phyloP scores from a whole-genome alignment of 2,113 vertebrate species.

The Phaethornis superciliosus region DNA sequence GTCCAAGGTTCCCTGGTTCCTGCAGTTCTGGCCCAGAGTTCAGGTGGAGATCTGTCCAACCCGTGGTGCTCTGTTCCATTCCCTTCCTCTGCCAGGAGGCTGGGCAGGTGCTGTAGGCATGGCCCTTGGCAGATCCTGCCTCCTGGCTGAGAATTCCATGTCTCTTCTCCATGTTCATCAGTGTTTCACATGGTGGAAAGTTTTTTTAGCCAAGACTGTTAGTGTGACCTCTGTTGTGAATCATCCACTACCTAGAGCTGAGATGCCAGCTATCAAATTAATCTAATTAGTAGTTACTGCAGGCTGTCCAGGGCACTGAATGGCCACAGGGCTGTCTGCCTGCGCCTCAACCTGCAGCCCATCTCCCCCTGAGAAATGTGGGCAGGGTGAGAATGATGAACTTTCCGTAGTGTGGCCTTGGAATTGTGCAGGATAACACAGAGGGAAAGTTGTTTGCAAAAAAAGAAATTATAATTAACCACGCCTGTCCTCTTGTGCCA shows the following conservation, averaged over 20 bases:
- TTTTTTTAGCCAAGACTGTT: background rate
- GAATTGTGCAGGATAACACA: background rate
- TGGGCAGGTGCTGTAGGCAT: background rate
- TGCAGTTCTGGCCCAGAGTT: rapidly evolving
- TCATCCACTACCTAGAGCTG: background rate
- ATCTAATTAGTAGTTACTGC: background rate
- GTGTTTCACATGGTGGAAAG: rapidly evolving
- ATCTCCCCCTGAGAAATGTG: background rate
- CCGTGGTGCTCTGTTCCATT: rapidly evolving
- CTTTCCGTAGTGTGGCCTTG: background rate
- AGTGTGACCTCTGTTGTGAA: background rate
- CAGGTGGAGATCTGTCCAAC: background rate
- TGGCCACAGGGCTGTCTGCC: background rate
- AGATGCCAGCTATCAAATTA: background rate
- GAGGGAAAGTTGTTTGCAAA: background rate
- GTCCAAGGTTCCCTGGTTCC: background rate
- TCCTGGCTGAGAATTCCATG: background rate
- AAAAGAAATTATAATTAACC: background rate
- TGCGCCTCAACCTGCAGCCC: background rate
- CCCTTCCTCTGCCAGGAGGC: background rate
- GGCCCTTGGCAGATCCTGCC: background rate
- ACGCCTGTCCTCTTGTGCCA: background rate
- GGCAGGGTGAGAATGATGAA: background rate
- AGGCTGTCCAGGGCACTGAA: background rate
- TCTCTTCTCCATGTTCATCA: background rate